phyloP scores from a whole-genome alignment of 2,797 vertebrate species.

The Gila robusta region DNA sequence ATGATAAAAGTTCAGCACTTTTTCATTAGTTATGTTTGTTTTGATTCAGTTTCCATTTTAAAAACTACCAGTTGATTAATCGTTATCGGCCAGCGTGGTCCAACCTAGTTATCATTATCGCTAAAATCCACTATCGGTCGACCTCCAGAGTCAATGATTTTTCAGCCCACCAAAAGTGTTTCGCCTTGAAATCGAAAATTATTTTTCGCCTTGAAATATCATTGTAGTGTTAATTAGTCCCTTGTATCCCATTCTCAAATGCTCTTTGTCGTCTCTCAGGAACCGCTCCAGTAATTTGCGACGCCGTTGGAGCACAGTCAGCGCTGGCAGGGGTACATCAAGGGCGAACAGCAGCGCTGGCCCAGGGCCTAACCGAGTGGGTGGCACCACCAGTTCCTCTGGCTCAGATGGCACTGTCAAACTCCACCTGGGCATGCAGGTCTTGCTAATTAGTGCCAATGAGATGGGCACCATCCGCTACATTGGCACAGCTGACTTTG shows the following conservation, averaged over 20 bases:
- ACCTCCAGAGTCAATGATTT: not conserved
- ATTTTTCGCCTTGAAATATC: not conserved
- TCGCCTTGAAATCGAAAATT: not conserved
- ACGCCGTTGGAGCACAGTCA: slow-evolving; percentile 86
- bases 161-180: not conserved
- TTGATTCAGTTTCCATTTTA: too few species aligned
- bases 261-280: slow-evolving; percentile 69
- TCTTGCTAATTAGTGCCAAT: slow-evolving; percentile 91
- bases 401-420: slow-evolving; percentile 72
- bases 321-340: slow-evolving; percentile 41
- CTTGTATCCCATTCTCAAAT: slow-evolving; percentile 43
- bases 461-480: slow-evolving; percentile 94
- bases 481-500: slow-evolving; percentile 90
- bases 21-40: too few species aligned
- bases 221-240: not conserved
- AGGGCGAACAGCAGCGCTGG: slow-evolving; percentile 29
- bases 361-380: slow-evolving; percentile 24
- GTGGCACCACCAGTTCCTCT: slow-evolving; percentile 60
- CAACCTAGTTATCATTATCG: too few species aligned
- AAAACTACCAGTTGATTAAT: too few species aligned
- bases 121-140: too few species aligned
- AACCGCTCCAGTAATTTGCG: slow-evolving; percentile 79
- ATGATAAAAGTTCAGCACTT: too few species aligned
- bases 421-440: slow-evolving; percentile 91
- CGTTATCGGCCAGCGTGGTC: too few species aligned